These are phyloP conservation scores for Leucosticte australis DNA, from an alignment of 2,113 vertebrate species.

Conservation along the genomic window DNA sequence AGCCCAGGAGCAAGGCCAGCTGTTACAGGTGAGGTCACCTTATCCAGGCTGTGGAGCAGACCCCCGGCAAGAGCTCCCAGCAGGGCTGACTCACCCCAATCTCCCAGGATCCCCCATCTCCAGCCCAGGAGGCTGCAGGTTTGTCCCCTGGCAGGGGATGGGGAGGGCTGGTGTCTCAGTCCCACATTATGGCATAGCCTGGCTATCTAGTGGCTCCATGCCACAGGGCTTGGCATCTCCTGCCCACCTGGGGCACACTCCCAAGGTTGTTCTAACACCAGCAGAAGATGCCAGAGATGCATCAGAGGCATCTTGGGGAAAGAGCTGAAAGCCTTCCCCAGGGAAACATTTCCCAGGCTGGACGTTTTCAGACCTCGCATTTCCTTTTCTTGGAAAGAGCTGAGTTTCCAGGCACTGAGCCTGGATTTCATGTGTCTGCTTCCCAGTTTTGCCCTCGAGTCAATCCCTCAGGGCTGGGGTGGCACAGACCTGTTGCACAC, in stretches of 20 bases:
- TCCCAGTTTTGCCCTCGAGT: rapidly evolving
- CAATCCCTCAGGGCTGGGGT: rapidly evolving
- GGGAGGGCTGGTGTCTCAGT: not conserved
- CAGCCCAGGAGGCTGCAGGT: not conserved
- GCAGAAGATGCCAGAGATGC: not conserved
- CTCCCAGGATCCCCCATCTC: not conserved
- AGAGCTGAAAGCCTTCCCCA: not conserved
- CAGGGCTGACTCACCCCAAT: not conserved
- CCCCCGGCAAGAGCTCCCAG: not conserved
- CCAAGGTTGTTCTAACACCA: not conserved
- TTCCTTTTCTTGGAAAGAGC: constrained; percentile 38
- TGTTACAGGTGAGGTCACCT: not conserved
- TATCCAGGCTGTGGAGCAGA: not conserved
- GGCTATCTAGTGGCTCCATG: not conserved
- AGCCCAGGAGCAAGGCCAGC: not conserved
- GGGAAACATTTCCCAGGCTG: constrained; percentile 13
- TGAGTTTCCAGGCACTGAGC: not conserved
- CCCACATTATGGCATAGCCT: not conserved
- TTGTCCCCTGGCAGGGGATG: not conserved
- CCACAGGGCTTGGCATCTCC: not conserved
- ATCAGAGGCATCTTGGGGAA: not conserved
- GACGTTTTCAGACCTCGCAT: not conserved
- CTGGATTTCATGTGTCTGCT: not conserved
- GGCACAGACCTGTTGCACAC: not conserved
- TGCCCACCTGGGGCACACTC: not conserved